phyloP scores from a whole-genome alignment of 2,113 vertebrate genomes.

The Gobius niger region DNA sequence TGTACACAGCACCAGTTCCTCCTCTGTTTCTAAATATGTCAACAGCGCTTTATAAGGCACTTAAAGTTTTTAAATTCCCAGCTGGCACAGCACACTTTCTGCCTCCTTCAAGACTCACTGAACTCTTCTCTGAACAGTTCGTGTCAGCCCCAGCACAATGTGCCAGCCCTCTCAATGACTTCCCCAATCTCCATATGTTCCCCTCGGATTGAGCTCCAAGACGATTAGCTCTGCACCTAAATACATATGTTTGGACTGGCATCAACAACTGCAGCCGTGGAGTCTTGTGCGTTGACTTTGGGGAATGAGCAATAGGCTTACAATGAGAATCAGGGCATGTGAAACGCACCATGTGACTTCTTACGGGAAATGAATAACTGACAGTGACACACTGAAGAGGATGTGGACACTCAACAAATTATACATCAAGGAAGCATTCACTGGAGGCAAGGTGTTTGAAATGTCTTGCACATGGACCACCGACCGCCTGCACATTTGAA shows the following conservation, averaged over 20 bases:
- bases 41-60: no score
- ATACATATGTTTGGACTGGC: conserved; percentile 7
- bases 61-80: conserved; percentile 1
- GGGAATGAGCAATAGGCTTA: not conserved
- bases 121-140: not conserved
- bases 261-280: conserved; percentile 6
- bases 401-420: no score
- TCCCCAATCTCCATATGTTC: conserved; percentile 6
- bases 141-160: conserved; percentile 4
- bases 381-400: no score
- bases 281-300: not conserved
- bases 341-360: not conserved
- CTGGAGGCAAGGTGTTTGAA: no score
- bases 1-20: not conserved
- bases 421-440: no score
- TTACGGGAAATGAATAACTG: not conserved
- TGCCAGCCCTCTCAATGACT: conserved; percentile 3
- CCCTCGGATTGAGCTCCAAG: not conserved
- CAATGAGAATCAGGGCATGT: not conserved
- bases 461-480: no score
- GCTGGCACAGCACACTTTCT: conserved; percentile 1
- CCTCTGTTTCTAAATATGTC: not conserved
- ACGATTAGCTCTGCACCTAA: conserved; percentile 5
- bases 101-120: not conserved
- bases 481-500: no score